Evolutionary conservation across 2,797 vertebrate species (phyloP).

Genomic region (Onychomys leucogaster): DNA sequence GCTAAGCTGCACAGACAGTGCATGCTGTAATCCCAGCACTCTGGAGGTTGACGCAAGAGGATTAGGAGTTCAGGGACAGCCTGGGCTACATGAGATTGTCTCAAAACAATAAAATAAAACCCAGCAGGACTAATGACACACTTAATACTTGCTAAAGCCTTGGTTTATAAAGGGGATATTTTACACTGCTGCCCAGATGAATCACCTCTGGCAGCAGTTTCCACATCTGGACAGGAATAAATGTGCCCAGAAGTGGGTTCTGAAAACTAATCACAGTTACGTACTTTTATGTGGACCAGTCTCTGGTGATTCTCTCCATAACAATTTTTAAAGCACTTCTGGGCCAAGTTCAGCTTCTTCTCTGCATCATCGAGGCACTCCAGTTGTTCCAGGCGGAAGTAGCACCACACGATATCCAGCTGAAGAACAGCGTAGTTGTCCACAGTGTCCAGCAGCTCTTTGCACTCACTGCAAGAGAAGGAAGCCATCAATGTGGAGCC

Average conservation of each 20-base stretch:
- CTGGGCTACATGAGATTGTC: neutral
- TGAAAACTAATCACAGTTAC: neutral
- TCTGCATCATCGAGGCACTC: constrained; percentile 93
- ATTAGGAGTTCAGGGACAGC: neutral
- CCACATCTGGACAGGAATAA: neutral
- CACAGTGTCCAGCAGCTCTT: constrained; percentile 91
- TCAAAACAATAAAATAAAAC: neutral
- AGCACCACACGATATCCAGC: constrained; percentile 98
- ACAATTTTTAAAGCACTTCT: constrained; percentile 93
- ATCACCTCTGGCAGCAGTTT: neutral
- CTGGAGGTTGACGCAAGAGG: neutral
- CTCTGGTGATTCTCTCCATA: constrained; percentile 94
- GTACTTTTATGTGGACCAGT: constrained; percentile 94
- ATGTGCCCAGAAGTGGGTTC: neutral
- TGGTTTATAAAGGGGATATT: neutral
- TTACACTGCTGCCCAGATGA: neutral
- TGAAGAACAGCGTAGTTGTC: constrained; percentile 97
- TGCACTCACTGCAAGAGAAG: constrained; percentile 90
- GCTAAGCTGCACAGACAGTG: neutral
- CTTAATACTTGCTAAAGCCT: neutral
- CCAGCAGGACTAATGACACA: neutral
- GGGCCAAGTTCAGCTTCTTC: constrained; percentile 91
- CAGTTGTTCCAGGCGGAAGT: constrained; percentile 92
- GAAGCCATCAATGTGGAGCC: fast-evolving
- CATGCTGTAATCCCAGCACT: neutral